Evolutionary conservation across 1,140 invertebrate species (phyloP).

Genomic region (Tetramorium simillimum): DNA sequence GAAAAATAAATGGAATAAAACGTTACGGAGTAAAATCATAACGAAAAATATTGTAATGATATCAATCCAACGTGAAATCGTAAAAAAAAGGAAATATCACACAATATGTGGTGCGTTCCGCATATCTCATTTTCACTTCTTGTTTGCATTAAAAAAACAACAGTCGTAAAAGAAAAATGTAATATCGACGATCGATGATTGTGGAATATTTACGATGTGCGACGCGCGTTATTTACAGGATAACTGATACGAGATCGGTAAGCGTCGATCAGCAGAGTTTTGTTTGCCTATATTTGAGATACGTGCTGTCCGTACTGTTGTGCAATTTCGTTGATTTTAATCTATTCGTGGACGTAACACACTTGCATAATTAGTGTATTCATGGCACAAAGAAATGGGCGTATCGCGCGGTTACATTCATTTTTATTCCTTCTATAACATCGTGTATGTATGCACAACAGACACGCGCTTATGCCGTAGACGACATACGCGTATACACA

Average conservation of each 20-base stretch:
- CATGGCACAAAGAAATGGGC: constrained; percentile 31
- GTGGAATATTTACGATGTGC: constrained; percentile 25
- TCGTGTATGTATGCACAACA: neutral
- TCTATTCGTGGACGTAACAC: constrained; percentile 25
- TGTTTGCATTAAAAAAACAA: constrained; percentile 36
- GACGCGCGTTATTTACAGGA: constrained; percentile 1
- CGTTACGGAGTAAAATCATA: neutral
- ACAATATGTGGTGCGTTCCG: neutral
- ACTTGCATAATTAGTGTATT: constrained; percentile 63
- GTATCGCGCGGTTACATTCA: constrained; percentile 6
- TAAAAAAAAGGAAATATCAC: neutral
- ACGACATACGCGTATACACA: neutral
- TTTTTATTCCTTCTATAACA: constrained; percentile 34
- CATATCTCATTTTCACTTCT: constrained; percentile 18
- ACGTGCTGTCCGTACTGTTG: neutral
- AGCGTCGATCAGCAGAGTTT: neutral
- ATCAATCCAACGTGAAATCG: neutral
- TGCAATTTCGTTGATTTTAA: constrained; percentile 39
- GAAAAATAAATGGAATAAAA: constrained; percentile 25
- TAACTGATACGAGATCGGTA: constrained; percentile 6
- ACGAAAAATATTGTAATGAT: neutral
- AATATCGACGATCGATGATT: constrained; percentile 33
- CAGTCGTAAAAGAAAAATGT: neutral
- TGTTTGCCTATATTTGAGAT: neutral
- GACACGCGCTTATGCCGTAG: neutral